Base-by-base conservation (phyloP, 2,888 invertebrate genomes). In the Lobophora halterata region DNA sequence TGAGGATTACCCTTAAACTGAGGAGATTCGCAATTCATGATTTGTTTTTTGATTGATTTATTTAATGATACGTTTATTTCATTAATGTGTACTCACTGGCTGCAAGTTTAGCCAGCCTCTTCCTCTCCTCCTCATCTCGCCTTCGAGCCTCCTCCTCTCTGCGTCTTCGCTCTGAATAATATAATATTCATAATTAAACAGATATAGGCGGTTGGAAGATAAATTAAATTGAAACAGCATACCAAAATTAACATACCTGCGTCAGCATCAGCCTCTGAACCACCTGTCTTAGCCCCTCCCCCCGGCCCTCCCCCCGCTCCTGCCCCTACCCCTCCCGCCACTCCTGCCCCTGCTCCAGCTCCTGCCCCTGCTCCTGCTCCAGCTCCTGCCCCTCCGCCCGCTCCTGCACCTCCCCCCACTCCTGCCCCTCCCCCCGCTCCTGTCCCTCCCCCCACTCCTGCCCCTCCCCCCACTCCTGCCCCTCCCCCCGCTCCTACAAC, bases 161-260 rank as follows among this genome's bases (percentile, higher is more conserved):
- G 10, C 38, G 38, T 12, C 35, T 37, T 2, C 53, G 44, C 4
- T 45, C 52, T n/a, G n/a, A n/a, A n/a, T n/a, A n/a, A n/a, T n/a
- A n/a, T n/a, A n/a, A n/a, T n/a, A n/a, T n/a, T n/a, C n/a, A n/a
- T n/a, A n/a, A n/a, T n/a, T n/a, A n/a, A n/a, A n/a, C n/a, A n/a
- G n/a, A n/a, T n/a, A n/a, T n/a, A n/a, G n/a, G n/a, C n/a, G n/a
- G n/a, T n/a, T n/a, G n/a, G n/a, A n/a, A n/a, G n/a, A n/a, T n/a
- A n/a, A n/a, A n/a, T n/a, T n/a, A n/a, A n/a, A n/a, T n/a, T n/a
- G n/a, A n/a, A n/a, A n/a, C n/a, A n/a, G n/a, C n/a, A n/a, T n/a
- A n/a, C n/a, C n/a, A n/a, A n/a, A n/a, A n/a, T n/a, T n/a, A n/a
- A n/a, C n/a, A n/a, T n/a, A n/a, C n/a, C n/a, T 13, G 21, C 50